Evolutionary conservation across 2,797 vertebrate species (phyloP).

Genomic region (Threskiornis aethiopicus): DNA sequence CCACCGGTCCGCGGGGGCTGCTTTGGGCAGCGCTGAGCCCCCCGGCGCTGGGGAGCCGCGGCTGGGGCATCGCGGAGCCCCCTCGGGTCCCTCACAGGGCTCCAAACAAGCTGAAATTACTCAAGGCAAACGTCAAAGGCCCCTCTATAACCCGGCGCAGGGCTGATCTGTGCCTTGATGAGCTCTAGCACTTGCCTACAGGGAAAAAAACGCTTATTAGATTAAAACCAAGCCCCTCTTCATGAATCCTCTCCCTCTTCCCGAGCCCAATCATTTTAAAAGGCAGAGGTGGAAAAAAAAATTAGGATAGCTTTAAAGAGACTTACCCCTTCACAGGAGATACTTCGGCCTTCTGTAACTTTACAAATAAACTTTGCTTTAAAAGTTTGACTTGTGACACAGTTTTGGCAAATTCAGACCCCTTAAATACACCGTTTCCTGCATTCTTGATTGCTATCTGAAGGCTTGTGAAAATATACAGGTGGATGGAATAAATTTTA

Average conservation of each 20-base stretch:
- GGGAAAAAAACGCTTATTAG: neutral
- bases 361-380: slow-evolving; percentile 54
- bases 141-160: neutral
- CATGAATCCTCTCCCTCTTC: slow-evolving; percentile 35
- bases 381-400: neutral
- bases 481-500: slow-evolving; percentile 17
- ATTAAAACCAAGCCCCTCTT: slow-evolving; percentile 28
- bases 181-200: neutral
- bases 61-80: neutral
- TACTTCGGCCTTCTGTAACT: neutral
- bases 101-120: neutral
- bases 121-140: neutral
- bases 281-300: neutral
- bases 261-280: neutral
- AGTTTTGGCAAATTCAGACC: slow-evolving; percentile 8
- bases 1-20: accelerated
- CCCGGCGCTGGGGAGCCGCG: neutral
- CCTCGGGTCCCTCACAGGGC: neutral
- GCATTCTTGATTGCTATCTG: neutral
- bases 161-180: neutral
- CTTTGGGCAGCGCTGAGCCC: neutral
- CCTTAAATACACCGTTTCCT: neutral
- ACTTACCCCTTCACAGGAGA: neutral
- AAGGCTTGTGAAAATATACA: slow-evolving; percentile 28
- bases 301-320: neutral